These are phyloP conservation scores for Aldabrachelys gigantea DNA, from an alignment of 2,113 vertebrate genomes.

Conservation along the genomic window DNA sequence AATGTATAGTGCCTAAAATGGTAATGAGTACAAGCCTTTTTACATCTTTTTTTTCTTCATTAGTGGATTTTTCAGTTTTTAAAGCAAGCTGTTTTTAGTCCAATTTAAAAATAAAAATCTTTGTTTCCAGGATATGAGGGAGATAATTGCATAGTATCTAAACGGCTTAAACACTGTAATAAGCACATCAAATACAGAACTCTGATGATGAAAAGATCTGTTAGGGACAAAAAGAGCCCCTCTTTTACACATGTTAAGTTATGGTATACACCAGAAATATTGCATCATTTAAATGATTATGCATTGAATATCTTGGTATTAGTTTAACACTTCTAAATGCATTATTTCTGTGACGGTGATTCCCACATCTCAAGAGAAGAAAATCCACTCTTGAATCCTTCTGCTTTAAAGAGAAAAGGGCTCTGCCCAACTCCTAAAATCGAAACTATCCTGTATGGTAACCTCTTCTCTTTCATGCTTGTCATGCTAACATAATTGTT, in stretches of 20 bases:
- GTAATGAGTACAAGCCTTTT: background rate
- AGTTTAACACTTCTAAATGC: background rate
- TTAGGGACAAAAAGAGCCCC: too few species aligned
- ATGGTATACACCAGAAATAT: accelerated
- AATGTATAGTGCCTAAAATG: background rate
- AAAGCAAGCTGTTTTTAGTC: background rate
- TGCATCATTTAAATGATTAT: accelerated
- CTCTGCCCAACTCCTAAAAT: background rate
- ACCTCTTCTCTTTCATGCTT: background rate
- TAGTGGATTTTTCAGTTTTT: background rate
- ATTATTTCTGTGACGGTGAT: background rate
- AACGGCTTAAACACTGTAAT: background rate
- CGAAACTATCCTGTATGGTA: accelerated
- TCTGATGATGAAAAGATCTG: background rate
- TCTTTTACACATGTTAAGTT: background rate
- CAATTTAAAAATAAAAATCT: background rate
- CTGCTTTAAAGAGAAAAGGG: background rate
- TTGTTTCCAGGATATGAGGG: background rate
- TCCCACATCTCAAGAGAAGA: background rate
- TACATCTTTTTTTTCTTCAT: background rate
- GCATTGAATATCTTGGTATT: background rate
- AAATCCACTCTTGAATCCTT: background rate
- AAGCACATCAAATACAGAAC: background rate
- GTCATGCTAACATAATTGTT: accelerated
- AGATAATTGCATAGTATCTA: accelerated